A percentile compares a stretch with the other conserved stretches of the same genome.
Evolutionary conservation across 2,888 invertebrate genomes (phyloP).

Genomic region (Lasioglossum vierecki): DNA sequence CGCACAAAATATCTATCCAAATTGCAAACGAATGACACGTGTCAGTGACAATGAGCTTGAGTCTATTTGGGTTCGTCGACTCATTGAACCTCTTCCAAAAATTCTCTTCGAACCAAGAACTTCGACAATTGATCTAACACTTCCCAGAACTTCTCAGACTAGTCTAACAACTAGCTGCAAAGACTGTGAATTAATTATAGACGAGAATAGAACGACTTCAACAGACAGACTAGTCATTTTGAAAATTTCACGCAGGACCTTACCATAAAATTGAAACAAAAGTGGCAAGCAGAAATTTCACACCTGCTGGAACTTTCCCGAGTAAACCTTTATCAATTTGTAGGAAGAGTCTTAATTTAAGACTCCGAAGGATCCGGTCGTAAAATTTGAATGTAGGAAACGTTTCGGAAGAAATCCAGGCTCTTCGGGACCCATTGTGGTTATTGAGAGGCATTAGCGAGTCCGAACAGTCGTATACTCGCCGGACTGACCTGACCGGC

Average conservation of each 20-base stretch:
- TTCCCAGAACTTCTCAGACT: background rate
- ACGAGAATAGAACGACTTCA: background rate
- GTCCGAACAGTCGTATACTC: conserved; percentile 31
- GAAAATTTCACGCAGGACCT: background rate
- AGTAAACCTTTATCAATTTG: background rate
- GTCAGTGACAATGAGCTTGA: no score
- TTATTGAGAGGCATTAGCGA: conserved; percentile 33
- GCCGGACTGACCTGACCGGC: conserved; percentile 30
- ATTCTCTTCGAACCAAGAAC: background rate
- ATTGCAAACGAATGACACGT: no score
- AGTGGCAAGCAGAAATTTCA: background rate
- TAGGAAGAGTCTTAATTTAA: background rate
- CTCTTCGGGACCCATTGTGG: background rate
- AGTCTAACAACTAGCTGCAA: no score
- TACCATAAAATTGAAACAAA: background rate
- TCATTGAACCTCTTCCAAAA: background rate
- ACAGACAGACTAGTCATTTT: background rate
- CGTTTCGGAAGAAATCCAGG: background rate
- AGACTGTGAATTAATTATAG: background rate
- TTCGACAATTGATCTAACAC: background rate
- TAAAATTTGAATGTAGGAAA: background rate
- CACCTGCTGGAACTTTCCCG: no score
- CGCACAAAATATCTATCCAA: no score
- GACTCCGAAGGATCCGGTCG: background rate
- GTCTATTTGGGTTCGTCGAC: no score